Conservation (phyloP, 2,888 invertebrate species). For the Andrena fulva region DNA sequence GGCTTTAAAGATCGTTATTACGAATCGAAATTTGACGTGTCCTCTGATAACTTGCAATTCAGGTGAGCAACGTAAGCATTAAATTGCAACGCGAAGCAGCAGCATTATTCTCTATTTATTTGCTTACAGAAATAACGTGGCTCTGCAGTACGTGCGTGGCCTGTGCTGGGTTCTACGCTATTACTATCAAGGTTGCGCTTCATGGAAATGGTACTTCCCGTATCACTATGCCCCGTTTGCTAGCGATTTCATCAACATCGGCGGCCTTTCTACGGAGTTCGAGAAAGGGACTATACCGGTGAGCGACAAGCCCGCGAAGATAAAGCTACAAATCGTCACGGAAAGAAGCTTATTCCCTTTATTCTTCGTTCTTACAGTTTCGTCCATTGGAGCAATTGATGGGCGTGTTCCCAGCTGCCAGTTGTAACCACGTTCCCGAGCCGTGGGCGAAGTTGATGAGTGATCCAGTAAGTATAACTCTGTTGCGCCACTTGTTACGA, state of each 20-base stretch:
- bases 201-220: constrained; percentile 99
- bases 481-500: not conserved
- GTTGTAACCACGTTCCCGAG: constrained; percentile 95
- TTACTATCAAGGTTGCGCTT: constrained; percentile 99
- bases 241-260: constrained; percentile 97
- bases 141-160: constrained; percentile 97
- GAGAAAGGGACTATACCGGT: constrained; percentile 95
- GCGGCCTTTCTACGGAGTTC: constrained; percentile 94
- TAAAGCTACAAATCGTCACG: not conserved
- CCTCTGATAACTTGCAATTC: constrained; percentile 91
- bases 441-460: constrained; percentile 98
- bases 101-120: not conserved
- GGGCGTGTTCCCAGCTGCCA: constrained; percentile 99
- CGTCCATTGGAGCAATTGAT: constrained; percentile 99
- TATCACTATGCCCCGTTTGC: constrained; percentile 99
- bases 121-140: constrained; percentile 88
- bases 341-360: not conserved
- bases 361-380: constrained; percentile 88
- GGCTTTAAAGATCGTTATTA: constrained; percentile 99
- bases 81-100: not conserved
- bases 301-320: constrained; percentile 79
- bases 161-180: constrained; percentile 99
- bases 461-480: constrained; percentile 88
- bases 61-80: constrained; percentile 85
- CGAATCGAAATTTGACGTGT: constrained; percentile 96